Conservation (phyloP, 2,797 vertebrate genomes). For the Pipistrellus kuhlii region DNA sequence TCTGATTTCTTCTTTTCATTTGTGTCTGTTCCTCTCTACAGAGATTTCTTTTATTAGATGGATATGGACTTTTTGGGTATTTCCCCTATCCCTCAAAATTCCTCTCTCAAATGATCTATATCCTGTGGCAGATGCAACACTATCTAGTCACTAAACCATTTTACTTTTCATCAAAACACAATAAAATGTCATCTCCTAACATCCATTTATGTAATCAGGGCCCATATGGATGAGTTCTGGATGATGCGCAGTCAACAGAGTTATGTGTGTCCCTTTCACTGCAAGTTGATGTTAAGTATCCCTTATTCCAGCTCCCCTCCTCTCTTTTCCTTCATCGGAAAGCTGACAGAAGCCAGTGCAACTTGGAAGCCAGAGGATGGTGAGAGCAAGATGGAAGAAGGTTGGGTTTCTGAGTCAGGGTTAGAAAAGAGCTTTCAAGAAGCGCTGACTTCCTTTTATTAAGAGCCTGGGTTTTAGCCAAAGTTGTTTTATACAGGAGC, state of each 20-base stretch:
- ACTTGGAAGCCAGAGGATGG: neutral
- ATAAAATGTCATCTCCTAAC: neutral
- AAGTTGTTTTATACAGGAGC: neutral
- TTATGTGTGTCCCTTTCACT: neutral
- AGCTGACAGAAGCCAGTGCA: neutral
- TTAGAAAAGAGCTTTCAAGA: neutral
- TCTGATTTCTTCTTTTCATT: neutral
- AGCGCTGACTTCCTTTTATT: neutral
- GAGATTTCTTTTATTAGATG: neutral
- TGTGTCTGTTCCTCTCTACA: constrained; percentile 12
- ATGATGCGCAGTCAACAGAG: neutral
- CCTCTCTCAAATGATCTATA: neutral
- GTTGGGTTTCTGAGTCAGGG: neutral
- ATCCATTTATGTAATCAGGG: neutral
- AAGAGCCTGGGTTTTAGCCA: neutral
- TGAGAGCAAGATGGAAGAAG: neutral
- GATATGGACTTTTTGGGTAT: neutral
- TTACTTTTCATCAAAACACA: neutral
- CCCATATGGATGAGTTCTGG: neutral
- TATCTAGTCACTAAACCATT: neutral
- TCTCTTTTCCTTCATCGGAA: neutral
- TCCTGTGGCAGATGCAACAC: neutral
- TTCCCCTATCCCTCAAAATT: neutral
- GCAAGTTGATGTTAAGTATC: neutral
- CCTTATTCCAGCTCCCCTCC: neutral